A percentile compares a stretch with the other conserved stretches of the same genome.
These are phyloP conservation scores for Podarcis muralis DNA, from an alignment of 2,113 vertebrate species.

Conservation along the genomic window DNA sequence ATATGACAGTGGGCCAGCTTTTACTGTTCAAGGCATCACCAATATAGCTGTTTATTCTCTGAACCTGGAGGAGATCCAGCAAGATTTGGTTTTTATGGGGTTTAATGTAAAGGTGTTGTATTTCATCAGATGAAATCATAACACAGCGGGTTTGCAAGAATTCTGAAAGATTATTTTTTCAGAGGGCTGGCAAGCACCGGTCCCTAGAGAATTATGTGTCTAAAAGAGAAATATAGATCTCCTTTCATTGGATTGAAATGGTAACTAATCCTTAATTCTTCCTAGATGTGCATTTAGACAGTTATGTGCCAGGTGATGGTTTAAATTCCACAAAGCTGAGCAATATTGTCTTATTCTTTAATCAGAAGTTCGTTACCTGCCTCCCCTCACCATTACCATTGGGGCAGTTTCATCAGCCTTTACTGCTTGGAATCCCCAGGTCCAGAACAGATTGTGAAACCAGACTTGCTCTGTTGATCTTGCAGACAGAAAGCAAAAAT, in stretches of 20 bases:
- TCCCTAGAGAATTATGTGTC: conserved; percentile 74
- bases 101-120: conserved; percentile 85
- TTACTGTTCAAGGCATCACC: conserved; percentile 75
- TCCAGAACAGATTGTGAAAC: conserved; percentile 33
- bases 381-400: conserved; percentile 27
- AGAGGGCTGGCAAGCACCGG: conserved; percentile 76
- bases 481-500: conserved; percentile 21
- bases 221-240: conserved; percentile 81
- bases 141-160: conserved; percentile 81
- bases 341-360: not conserved
- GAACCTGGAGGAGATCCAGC: conserved; percentile 74
- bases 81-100: conserved; percentile 81
- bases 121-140: conserved; percentile 89
- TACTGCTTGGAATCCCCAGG: not conserved
- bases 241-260: conserved; percentile 78
- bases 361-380: not conserved
- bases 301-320: conserved; percentile 52
- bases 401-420: conserved; percentile 30
- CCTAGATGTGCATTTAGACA: conserved; percentile 68
- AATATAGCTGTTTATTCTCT: conserved; percentile 78
- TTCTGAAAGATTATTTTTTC: conserved; percentile 84
- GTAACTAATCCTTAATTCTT: conserved; percentile 79
- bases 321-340: conserved; percentile 47
- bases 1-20: conserved; percentile 66
- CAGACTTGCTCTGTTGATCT: conserved; percentile 31